Evolutionary conservation across 2,113 vertebrate genomes (phyloP).

Genomic region (Oncorhynchus tshawytscha): DNA sequence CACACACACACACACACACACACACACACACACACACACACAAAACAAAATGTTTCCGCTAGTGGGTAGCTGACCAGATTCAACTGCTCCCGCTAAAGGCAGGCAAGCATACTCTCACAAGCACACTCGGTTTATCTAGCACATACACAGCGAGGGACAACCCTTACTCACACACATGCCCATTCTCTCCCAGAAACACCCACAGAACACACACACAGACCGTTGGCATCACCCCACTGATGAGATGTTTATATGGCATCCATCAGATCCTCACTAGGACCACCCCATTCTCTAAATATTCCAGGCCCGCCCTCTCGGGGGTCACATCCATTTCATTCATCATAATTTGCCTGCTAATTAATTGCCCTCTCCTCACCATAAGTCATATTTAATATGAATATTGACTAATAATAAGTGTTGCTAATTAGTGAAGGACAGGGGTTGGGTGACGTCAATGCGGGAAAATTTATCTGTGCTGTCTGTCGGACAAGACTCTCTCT

Average conservation of each 20-base stretch:
- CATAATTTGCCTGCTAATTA: slow-evolving; percentile 59
- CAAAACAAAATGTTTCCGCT: no score
- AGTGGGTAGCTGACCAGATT: no score
- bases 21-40: not conserved
- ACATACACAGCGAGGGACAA: not conserved
- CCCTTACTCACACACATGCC: not conserved
- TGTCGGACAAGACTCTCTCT: slow-evolving; percentile 14
- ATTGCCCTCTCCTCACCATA: slow-evolving; percentile 46
- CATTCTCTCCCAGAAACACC: not conserved
- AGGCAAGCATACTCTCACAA: no score
- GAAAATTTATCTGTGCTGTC: not conserved
- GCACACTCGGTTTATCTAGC: no score
- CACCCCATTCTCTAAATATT: slow-evolving; percentile 39
- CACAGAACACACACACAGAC: not conserved
- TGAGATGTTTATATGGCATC: slow-evolving; percentile 54
- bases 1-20: not conserved
- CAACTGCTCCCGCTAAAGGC: no score
- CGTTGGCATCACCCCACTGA: slow-evolving; percentile 29
- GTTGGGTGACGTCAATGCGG: slow-evolving; percentile 5
- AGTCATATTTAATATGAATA: slow-evolving; percentile 51
- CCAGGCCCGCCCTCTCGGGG: slow-evolving; percentile 36
- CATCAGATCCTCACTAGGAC: slow-evolving; percentile 50
- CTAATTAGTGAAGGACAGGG: slow-evolving; percentile 51
- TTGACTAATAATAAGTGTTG: slow-evolving; percentile 37
- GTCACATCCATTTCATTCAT: slow-evolving; percentile 39